phyloP scores from a whole-genome alignment of 1,140 invertebrate genomes.

The Bilobella aurantiaca region DNA sequence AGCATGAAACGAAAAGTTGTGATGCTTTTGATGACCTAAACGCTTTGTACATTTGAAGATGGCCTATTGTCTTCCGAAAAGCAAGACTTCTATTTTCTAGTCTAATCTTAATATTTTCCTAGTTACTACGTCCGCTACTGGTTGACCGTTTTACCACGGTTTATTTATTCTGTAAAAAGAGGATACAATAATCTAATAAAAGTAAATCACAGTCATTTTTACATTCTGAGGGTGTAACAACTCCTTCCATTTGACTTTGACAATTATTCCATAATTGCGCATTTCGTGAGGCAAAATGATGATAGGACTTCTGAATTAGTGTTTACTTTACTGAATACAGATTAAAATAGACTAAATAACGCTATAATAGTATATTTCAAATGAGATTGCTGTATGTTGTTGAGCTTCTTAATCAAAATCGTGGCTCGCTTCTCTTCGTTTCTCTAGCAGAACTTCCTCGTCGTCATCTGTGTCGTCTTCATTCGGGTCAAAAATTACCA shows the following conservation, averaged over 20 bases:
- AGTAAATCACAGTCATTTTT: not conserved
- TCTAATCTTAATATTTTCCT: no score
- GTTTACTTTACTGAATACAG: constrained; percentile 11
- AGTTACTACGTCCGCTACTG: no score
- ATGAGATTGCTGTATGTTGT: no score
- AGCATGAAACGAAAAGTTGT: no score
- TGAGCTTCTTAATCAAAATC: no score
- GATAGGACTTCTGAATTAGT: constrained; percentile 33
- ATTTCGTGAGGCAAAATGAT: not conserved
- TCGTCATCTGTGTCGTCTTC: constrained; percentile 52
- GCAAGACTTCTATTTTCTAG: no score
- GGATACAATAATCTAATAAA: not conserved
- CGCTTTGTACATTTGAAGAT: no score
- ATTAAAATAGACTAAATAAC: no score
- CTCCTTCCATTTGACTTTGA: not conserved
- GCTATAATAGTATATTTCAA: no score
- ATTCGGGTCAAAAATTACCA: constrained; percentile 39
- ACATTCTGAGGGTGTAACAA: not conserved
- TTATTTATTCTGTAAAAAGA: not conserved
- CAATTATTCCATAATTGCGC: not conserved
- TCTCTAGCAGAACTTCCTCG: constrained; percentile 48
- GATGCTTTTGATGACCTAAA: no score
- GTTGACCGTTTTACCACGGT: no score
- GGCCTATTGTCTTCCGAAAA: no score
- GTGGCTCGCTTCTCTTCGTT: constrained; percentile 56